phyloP scores from a whole-genome alignment of 2,113 vertebrate species.

The Campylorhamphus procurvoides region DNA sequence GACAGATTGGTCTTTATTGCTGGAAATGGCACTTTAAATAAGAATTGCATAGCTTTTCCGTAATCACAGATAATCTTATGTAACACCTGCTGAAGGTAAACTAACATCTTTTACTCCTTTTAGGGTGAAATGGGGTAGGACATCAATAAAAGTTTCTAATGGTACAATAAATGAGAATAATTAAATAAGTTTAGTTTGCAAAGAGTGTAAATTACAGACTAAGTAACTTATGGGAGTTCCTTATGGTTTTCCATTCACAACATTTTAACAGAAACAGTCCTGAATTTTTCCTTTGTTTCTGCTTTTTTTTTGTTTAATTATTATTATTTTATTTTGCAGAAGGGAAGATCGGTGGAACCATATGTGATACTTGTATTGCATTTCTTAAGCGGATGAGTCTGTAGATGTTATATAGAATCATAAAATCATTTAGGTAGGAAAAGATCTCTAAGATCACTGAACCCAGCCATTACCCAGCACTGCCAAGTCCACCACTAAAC shows the following conservation, averaged over 20 bases:
- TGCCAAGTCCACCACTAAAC: background rate
- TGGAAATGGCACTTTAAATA: background rate
- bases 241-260: background rate
- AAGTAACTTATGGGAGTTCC: background rate
- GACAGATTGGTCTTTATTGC: background rate
- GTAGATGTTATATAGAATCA: background rate
- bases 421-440: background rate
- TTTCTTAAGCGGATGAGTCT: background rate
- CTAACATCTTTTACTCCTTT: background rate
- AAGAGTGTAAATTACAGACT: background rate
- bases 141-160: background rate
- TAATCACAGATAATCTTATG: background rate
- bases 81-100: background rate
- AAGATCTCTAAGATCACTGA: background rate
- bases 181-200: background rate
- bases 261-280: background rate
- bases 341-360: background rate
- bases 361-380: background rate
- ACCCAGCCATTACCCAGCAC: background rate
- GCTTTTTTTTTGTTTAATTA: background rate
- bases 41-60: background rate
- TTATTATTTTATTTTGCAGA: too few species aligned
- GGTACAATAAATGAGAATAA: background rate
- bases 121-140: background rate
- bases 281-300: background rate